Base-by-base conservation (phyloP, 1,140 invertebrate genomes). In the Drosophila biarmipes region DNA sequence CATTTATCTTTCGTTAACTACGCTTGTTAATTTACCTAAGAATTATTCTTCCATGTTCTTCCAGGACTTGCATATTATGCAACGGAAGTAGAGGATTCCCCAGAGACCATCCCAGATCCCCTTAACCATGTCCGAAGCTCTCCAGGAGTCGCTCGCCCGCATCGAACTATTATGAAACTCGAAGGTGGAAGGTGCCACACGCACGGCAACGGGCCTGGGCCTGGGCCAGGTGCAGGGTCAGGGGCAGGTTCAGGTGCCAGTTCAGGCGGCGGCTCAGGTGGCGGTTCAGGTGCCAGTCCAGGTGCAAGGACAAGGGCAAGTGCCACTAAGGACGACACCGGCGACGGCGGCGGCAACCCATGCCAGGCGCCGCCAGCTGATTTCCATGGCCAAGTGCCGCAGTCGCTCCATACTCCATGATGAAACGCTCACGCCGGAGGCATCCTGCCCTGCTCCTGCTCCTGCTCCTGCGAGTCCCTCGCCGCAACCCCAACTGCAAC, bases 361-460 rank as follows among this genome's bases (percentile, higher is more conserved):
- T 73, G 84, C 84, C 58, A 56, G 82, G 55, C 79, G 84, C 45
- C 84, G 84, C 38, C 75, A 77, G 27, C 45, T 84, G 43, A 81
- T 87, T 56, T 87, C 84, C 58, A 89, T 89, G 84, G 84, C 84
- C 56, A 89, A 87, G 64, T 89, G 84, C 71, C 84, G 71, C 34
- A 80, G 72, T 58, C 68, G 59, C 43, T 87, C 84, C 45, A 79
- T 80, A 53, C 59, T 79, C 14, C 69, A 89, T 38, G 84, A 89
- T 76, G 84, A 87, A 19, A 31, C 62, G 15, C 58, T 58, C 21
- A 51, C n/a, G 21, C 62, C 63, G 14, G 64, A 68, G 24, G 34
- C 63, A 29, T 11, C 62, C 48, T 46, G 59, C n/a, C 62, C 66
- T 15, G 63, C 37, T 6, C 49, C 66, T 4, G 42, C 42, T 42